These are phyloP conservation scores for Oreochromis spilurus DNA, from an alignment of 2,113 vertebrate genomes.

Conservation along the genomic window DNA sequence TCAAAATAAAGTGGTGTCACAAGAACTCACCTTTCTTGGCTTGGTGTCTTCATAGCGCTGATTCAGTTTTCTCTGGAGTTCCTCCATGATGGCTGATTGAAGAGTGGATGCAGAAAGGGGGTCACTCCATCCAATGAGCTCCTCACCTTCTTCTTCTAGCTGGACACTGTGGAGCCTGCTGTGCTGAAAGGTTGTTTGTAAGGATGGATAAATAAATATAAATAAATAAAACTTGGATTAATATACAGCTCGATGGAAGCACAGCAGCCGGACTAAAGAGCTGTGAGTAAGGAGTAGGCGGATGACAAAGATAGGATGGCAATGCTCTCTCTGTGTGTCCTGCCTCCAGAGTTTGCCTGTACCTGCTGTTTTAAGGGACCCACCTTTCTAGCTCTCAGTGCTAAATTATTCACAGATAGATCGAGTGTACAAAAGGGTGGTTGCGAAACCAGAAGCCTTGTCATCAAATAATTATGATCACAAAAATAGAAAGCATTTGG, in stretches of 20 bases:
- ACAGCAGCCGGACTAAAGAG: neutral
- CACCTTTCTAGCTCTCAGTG: slow-evolving; percentile 33
- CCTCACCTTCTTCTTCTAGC: neutral
- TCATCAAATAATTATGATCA: slow-evolving; percentile 75
- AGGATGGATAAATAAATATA: neutral
- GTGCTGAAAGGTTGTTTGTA: neutral
- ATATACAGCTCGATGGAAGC: neutral
- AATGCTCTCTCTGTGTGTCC: neutral
- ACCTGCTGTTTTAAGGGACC: slow-evolving; percentile 53
- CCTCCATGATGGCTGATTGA: slow-evolving; percentile 76
- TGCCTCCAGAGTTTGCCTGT: slow-evolving; percentile 13
- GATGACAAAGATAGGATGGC: slow-evolving; percentile 5
- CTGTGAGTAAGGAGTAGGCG: neutral
- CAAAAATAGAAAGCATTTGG: slow-evolving; percentile 42
- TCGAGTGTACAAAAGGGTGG: slow-evolving; percentile 59
- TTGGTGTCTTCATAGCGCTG: slow-evolving; percentile 75
- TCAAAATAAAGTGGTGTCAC: neutral
- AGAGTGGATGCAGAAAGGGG: neutral
- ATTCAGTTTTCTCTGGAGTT: slow-evolving; percentile 72
- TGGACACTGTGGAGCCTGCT: neutral
- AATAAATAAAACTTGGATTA: neutral
- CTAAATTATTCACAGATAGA: slow-evolving; percentile 69
- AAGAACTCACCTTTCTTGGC: slow-evolving; percentile 78
- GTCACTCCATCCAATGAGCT: slow-evolving; percentile 22
- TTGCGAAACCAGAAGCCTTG: slow-evolving; percentile 63